Evolutionary conservation across 2,113 vertebrate genomes (phyloP), one percentile per base, ranked within the genome.

Genomic region (Toxotes chatareus): DNA sequence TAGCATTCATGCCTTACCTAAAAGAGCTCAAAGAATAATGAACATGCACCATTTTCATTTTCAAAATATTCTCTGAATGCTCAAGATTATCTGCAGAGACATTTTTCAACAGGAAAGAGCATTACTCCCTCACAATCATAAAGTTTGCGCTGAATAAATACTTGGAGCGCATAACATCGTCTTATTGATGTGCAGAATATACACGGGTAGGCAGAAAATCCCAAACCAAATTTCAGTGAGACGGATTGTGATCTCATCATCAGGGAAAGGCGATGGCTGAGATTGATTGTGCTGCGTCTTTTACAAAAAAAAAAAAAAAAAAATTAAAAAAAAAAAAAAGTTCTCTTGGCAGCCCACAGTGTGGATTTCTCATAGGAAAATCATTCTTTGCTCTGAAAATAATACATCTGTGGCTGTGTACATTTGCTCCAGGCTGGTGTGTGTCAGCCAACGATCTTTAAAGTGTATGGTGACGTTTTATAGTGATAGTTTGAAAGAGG

Each of bases 161-260:
- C 40, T 73, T 38, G 27, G 44, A 4, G 55, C 68, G 61, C 0
- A 2, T 55, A 80, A 79, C 66, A 84, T 76, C 55, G 67, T 76
- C 49, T 75, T 76, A 79, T 83, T 81, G 78, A 74, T 74, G 83
- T 86, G 77, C 76, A 81, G 75, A 83, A 86, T 86, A 80, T 77
- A 82, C 83, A 83, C 1, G 69, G 56, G 68, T 78, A 65, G 79
- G 81, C 65, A 69, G 81, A 79, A 91, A 92, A 88, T 90, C 87
- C 82, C 64, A 85, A 84, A 85, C 66, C 77, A 91, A 88, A 92
- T 89, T 88, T 91, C 75, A 79, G 69, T 23, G 16, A 76, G 81
- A 87, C 11, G 55, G 85, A 86, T 78, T 85, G 71, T 87, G 89
- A 84, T 83, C 82, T 83, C 84, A 84, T 89, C 82, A 85, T 69